Evolutionary conservation across 2,888 invertebrate genomes (phyloP).

Genomic region (Clunio marinus): DNA sequence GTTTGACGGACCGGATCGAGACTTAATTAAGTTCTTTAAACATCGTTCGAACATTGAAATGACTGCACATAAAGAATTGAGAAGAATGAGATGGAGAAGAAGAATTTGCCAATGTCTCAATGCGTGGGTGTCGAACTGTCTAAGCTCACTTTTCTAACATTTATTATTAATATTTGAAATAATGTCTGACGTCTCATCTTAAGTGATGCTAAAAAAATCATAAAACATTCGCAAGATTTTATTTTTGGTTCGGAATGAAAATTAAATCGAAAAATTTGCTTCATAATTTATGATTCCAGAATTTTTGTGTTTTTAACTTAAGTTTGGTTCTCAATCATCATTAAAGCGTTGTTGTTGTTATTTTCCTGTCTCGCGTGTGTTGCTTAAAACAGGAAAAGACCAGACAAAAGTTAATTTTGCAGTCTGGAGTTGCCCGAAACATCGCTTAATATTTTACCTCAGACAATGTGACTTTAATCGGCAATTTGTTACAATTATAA

Average conservation of each 20-base stretch:
- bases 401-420: background rate
- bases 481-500: conserved; percentile 39
- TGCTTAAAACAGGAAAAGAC: background rate
- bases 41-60: background rate
- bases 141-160: background rate
- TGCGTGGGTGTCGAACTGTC: conserved; percentile 13
- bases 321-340: background rate
- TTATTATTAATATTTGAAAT: background rate
- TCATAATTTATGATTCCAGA: background rate
- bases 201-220: background rate
- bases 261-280: background rate
- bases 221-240: too few species aligned
- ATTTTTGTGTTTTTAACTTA: background rate
- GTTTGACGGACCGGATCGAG: conserved; percentile 26
- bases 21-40: conserved; percentile 9
- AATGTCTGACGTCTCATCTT: background rate
- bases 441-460: background rate
- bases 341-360: background rate
- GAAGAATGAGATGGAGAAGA: background rate
- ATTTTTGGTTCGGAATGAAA: background rate
- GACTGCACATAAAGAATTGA: background rate
- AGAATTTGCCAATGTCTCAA: background rate
- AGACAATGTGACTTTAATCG: conserved; percentile 31
- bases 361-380: too few species aligned
- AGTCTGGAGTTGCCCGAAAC: conserved; percentile 4